phyloP scores from a whole-genome alignment of 2,797 vertebrate species.

The Taenioides sp. region DNA sequence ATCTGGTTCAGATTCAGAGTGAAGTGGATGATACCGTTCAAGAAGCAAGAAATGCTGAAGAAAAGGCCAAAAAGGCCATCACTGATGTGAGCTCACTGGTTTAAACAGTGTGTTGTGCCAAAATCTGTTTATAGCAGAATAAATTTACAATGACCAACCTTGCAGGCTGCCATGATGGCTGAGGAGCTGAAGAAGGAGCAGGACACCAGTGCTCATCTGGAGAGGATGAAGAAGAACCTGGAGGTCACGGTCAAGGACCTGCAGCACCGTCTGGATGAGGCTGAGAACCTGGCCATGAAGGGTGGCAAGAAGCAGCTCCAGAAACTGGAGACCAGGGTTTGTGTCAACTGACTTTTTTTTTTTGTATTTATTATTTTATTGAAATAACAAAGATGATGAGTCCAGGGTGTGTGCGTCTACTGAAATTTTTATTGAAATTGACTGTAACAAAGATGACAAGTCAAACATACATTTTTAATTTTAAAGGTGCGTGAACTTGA shows the following conservation, averaged over 20 bases:
- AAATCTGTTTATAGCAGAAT: not conserved
- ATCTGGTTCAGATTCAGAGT: constrained; percentile 85
- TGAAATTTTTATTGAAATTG: not conserved
- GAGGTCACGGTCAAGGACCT: constrained; percentile 87
- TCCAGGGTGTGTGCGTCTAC: constrained; percentile 66
- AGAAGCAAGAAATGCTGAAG: constrained; percentile 84
- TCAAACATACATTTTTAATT: not conserved
- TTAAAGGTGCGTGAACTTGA: constrained; percentile 9
- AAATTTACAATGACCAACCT: not conserved
- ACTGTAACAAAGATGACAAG: not conserved
- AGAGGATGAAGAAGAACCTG: constrained; percentile 90
- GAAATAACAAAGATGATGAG: not conserved
- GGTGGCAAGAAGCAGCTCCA: constrained; percentile 92
- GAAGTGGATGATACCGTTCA: constrained; percentile 87
- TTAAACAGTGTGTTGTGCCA: not conserved
- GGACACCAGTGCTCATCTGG: constrained; percentile 88
- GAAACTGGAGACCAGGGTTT: constrained; percentile 85
- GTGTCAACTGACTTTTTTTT: not conserved
- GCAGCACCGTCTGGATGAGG: constrained; percentile 84
- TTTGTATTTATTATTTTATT: not conserved
- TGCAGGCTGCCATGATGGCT: constrained; percentile 83
- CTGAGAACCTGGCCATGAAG: constrained; percentile 88
- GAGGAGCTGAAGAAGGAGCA: constrained; percentile 92
- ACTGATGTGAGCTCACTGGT: constrained; percentile 33
- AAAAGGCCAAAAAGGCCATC: constrained; percentile 16